A percentile compares a stretch with the other conserved stretches of the same genome.
These are phyloP conservation scores for Coregonus ussuriensis DNA, from an alignment of 2,797 vertebrate genomes.

Conservation along the genomic window DNA sequence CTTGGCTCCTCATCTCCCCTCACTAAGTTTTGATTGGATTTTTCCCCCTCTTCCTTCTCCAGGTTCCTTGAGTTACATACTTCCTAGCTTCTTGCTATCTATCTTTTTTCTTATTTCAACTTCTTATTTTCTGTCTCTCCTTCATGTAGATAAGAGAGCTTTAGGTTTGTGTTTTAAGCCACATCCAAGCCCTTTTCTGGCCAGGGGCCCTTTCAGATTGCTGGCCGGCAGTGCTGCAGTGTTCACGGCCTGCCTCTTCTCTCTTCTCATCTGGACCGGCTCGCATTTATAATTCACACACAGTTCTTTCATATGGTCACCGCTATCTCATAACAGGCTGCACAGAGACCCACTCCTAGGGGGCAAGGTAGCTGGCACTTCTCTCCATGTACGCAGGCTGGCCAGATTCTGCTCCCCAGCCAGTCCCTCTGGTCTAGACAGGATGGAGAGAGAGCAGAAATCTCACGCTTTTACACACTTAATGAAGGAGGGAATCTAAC, in stretches of 20 bases:
- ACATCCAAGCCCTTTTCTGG: slow-evolving; percentile 41
- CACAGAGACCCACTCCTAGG: slow-evolving; percentile 29
- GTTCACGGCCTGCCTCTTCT: slow-evolving; percentile 29
- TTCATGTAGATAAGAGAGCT: slow-evolving; percentile 32
- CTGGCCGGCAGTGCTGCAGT: slow-evolving; percentile 21
- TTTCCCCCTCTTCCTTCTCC: slow-evolving; percentile 55
- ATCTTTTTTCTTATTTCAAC: slow-evolving; percentile 38
- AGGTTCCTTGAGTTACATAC: slow-evolving; percentile 60
- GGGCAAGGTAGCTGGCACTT: slow-evolving; percentile 19
- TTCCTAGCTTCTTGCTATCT: slow-evolving; percentile 26
- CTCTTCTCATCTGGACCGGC: slow-evolving; percentile 2
- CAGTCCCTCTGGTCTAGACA: slow-evolving; percentile 14
- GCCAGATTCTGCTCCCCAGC: slow-evolving; percentile 5
- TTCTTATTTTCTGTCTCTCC: slow-evolving; percentile 19
- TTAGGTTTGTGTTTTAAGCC: slow-evolving; percentile 42
- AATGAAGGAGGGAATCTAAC: not conserved
- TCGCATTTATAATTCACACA: slow-evolving; percentile 40
- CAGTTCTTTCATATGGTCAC: slow-evolving; percentile 38
- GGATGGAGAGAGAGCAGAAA: not conserved
- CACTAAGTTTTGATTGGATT: slow-evolving; percentile 78
- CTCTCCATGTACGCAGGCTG: not conserved
- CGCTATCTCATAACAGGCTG: slow-evolving; percentile 19
- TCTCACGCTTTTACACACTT: not conserved
- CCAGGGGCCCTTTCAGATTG: slow-evolving; percentile 29
- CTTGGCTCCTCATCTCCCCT: slow-evolving; percentile 79